Evolutionary conservation across 2,888 invertebrate species (phyloP).

Genomic region (Morinoia aosen): DNA sequence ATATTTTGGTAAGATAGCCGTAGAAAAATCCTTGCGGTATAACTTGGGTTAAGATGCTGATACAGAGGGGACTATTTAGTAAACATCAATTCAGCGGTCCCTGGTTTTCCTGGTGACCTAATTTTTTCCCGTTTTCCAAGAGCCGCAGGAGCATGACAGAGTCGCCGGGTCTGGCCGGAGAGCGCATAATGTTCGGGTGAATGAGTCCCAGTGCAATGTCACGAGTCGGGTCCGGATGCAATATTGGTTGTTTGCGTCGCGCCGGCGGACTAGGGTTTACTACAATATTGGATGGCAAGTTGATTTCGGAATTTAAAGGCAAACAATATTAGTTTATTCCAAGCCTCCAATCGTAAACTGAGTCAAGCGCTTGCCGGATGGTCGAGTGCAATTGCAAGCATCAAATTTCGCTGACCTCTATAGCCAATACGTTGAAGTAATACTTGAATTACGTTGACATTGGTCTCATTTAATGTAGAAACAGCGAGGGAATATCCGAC

Average conservation of each 20-base stretch:
- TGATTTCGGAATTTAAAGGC: conserved; percentile 22
- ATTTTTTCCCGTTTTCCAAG: neutral
- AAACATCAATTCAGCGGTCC: neutral
- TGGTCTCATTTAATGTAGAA: neutral
- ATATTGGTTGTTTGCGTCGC: conserved; percentile 33
- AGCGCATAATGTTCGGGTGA: conserved; percentile 18
- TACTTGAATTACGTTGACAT: neutral
- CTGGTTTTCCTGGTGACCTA: neutral
- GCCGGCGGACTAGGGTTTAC: neutral
- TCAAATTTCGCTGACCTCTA: neutral
- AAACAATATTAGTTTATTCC: conserved; percentile 12
- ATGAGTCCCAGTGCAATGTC: conserved; percentile 19
- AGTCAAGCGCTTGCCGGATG: neutral
- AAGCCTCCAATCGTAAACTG: neutral
- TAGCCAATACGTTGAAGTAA: neutral
- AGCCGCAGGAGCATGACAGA: neutral
- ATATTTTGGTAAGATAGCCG: neutral
- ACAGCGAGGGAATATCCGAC: neutral
- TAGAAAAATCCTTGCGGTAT: neutral
- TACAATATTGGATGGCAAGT: conserved; percentile 23
- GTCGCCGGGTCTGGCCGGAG: neutral
- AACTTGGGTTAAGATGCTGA: neutral
- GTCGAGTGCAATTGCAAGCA: neutral
- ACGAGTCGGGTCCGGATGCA: neutral
- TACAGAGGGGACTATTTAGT: neutral